Base-by-base conservation (phyloP, 2,113 vertebrate genomes). In the Trogon surrucura region DNA sequence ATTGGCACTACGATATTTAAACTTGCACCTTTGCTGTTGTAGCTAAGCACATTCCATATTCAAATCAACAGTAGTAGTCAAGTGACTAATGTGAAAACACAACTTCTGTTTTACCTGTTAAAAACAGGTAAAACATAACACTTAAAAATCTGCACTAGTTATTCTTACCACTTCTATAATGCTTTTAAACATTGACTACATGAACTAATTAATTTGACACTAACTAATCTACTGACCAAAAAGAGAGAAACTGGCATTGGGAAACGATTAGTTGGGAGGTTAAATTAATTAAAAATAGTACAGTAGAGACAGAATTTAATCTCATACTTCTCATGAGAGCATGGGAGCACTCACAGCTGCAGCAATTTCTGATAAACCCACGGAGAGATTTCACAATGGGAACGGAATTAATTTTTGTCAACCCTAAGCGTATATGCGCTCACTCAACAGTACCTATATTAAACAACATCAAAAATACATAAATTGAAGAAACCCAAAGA, bases 231-330 rank as follows among this genome's bases (percentile, higher is more conserved):
- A 53, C 75, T 85, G 91, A 94, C 93, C 95, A 96, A 89, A 89
- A 51, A 94, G 26, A 78, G 53, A 80, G 44, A 72, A 94, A 93
- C 48, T 23, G 36, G 53, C 67, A 84, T 27, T 61, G 41, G 88
- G 66, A 96, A 97, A 91, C 88, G 0, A 94, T 77, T 93, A 2
- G 58, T 97, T 92, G 88, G 81, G 91, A 92, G 66, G 65, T 64
- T 88, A 92, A 95, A 97, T 98, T 98, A 97, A 98, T 98, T 97
- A 96, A 98, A 98, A 95, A 89, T 73, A 95, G 74, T 91, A 95
- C 51, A 94, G 80, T 78, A 85, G 96, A 96, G 96, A 96, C 92
- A 96, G 97, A 96, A 89, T 94, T 98, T 97, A 96, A 97, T 98
- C 94, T 97, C 38, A 20, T 93, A 51, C 89, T 97, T 97, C 94